Conservation (phyloP, 2,888 invertebrate species). For the Drosophila testacea region DNA sequence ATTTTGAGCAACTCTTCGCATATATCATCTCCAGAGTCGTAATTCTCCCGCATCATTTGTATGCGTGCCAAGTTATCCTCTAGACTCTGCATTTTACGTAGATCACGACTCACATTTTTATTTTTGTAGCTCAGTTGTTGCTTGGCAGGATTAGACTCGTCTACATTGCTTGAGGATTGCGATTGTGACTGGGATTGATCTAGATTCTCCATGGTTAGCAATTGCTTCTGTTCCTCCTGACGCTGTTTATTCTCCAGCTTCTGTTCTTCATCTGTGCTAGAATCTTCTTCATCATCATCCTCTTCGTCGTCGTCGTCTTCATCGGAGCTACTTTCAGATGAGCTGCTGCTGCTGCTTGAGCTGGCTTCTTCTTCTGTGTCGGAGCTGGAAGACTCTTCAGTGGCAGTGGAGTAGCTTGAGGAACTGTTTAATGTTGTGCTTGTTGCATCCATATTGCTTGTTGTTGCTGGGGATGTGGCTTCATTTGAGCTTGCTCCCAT, state of each 20-base stretch:
- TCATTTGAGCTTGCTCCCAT: conserved; percentile 52
- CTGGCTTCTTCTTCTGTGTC: conserved; percentile 42
- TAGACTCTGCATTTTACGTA: conserved; percentile 81
- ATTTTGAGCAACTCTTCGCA: conserved; percentile 83
- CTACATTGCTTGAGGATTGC: conserved; percentile 16
- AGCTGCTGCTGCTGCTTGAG: conserved; percentile 47
- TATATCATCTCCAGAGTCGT: conserved; percentile 83
- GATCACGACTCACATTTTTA: conserved; percentile 80
- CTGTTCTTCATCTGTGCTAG: conserved; percentile 6
- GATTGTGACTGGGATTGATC: conserved; percentile 36
- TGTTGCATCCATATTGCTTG: background rate
- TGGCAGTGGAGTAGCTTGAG: conserved; percentile 65
- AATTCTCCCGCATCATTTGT: conserved; percentile 84
- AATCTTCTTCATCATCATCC: conserved; percentile 25
- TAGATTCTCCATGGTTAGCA: conserved; percentile 11
- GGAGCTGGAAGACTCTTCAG: conserved; percentile 60
- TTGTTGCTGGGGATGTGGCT: conserved; percentile 5
- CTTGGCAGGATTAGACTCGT: conserved; percentile 38
- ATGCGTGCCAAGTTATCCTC: conserved; percentile 83
- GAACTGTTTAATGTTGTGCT: conserved; percentile 38
- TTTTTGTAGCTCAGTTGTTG: conserved; percentile 52
- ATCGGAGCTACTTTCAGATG: conserved; percentile 41
- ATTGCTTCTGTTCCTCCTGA: conserved; percentile 20
- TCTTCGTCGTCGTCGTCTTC: conserved; percentile 28
- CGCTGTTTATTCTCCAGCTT: background rate